Evolutionary conservation across 1,140 invertebrate genomes (phyloP), one percentile per base, ranked within the genome.

Genomic region (Zaprionus tsacasi): DNA sequence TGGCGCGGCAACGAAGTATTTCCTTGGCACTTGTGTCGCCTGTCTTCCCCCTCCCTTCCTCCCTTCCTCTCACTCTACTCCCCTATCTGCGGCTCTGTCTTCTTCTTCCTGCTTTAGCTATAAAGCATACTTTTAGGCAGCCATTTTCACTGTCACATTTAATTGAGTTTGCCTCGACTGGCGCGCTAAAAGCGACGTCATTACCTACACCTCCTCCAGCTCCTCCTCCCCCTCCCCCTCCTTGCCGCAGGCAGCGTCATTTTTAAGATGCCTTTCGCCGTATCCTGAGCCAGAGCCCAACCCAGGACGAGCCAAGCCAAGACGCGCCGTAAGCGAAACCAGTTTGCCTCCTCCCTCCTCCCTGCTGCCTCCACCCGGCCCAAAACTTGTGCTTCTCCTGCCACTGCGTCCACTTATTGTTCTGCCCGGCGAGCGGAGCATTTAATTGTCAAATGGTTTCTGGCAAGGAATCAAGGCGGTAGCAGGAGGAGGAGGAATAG

Each of bases 141-240:
- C 74, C 77, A 74, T 89, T 90, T 90, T 76, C 86, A 81, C 86
- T 89, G 85, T 90, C 85, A 90, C 86, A 90, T 90, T 89, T 89
- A 89, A 89, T 89, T 89, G 85, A 89, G 85, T 89, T 89, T 90
- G 79, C 69, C 76, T 65, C 56, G 73, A 55, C 68, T 73, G 52
- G 48, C 69, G 74, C 83, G 83, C 81, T 88, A 88, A 88, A 88
- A 88, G 83, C 83, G 79, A 83, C 77, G 85, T 88, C 83, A 83
- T 89, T 87, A 89, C 77, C 65, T 60, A 55, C 68, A 67, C 66
- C 65, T 74, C 40, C 60, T 30, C 58, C 21, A 1, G 33, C 45
- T n/a, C 7, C 40, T 12, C 30, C 50, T 43, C 10, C 25, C 13
- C 15, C 33, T 21, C 38, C 40, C 40, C 54, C 33, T 15, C 38